These are phyloP conservation scores for Laticauda laticaudata DNA, from an alignment of 2,113 vertebrate species.

Conservation along the genomic window DNA sequence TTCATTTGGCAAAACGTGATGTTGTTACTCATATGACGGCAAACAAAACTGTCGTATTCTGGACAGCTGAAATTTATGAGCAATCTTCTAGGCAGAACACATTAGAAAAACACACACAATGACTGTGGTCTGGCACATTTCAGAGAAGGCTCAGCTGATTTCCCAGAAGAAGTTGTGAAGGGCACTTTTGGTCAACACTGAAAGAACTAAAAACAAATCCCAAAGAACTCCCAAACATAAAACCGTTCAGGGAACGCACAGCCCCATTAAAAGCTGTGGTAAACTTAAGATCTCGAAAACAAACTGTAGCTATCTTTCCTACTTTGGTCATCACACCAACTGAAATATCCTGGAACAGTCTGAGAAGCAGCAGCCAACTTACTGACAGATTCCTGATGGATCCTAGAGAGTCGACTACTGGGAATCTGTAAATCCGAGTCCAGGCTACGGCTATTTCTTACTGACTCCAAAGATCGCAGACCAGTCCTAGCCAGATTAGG, in stretches of 20 bases:
- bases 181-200: background rate
- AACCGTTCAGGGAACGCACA: background rate
- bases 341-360: background rate
- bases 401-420: conserved; percentile 81
- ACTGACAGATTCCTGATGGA: conserved; percentile 83
- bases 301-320: background rate
- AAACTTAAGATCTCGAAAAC: background rate
- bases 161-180: background rate
- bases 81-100: too few relatives aligned
- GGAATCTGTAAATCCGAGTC: conserved; percentile 90
- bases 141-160: background rate
- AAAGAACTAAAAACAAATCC: background rate
- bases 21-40: too few relatives aligned
- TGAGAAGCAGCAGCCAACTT: conserved; percentile 39
- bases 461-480: conserved; percentile 82
- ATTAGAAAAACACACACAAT: background rate
- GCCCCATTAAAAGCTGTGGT: background rate
- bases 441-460: conserved; percentile 87
- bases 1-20: background rate
- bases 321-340: too few relatives aligned
- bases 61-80: background rate
- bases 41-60: background rate
- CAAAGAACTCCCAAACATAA: background rate
- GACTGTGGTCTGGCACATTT: too few relatives aligned
- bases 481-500: conserved; percentile 87